phyloP scores from a whole-genome alignment of 2,797 vertebrate genomes.

The Jordanella pulchra region DNA sequence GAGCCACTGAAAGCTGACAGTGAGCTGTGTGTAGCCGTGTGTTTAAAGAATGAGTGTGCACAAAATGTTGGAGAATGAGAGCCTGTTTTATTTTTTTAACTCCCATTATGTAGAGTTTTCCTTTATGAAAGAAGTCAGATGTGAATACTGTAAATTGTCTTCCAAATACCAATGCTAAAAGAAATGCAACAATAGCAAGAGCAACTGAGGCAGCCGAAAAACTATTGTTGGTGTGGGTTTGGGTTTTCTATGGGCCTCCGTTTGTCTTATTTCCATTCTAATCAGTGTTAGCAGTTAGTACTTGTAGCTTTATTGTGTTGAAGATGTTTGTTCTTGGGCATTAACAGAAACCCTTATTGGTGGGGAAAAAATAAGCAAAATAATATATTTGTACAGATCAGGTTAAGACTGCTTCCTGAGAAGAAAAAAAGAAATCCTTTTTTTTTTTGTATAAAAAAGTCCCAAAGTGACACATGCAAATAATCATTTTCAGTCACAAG shows the following conservation, averaged over 20 bases:
- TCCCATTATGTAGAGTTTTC: slow-evolving; percentile 58
- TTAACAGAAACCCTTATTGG: slow-evolving; percentile 75
- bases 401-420: slow-evolving; percentile 69
- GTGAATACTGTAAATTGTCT: slow-evolving; percentile 85
- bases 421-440: slow-evolving; percentile 53
- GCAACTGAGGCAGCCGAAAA: slow-evolving; percentile 66
- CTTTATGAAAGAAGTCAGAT: slow-evolving; percentile 75
- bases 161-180: slow-evolving; percentile 78
- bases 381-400: slow-evolving; percentile 78
- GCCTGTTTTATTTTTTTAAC: slow-evolving; percentile 65
- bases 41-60: slow-evolving; percentile 79
- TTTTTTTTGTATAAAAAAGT: slow-evolving; percentile 67
- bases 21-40: slow-evolving; percentile 69
- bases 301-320: slow-evolving; percentile 81
- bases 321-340: slow-evolving; percentile 81
- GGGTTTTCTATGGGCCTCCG: slow-evolving; percentile 74
- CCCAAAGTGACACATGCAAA: slow-evolving; percentile 74
- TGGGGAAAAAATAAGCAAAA: slow-evolving; percentile 62
- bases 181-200: slow-evolving; percentile 74
- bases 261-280: slow-evolving; percentile 80
- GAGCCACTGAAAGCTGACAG: slow-evolving; percentile 62
- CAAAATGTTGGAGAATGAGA: slow-evolving; percentile 69
- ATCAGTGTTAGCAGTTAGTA: slow-evolving; percentile 80
- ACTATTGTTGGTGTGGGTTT: slow-evolving; percentile 64
- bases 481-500: slow-evolving; percentile 69